phyloP scores from a whole-genome alignment of 2,797 vertebrate genomes.

The Cetoscarus ocellatus region DNA sequence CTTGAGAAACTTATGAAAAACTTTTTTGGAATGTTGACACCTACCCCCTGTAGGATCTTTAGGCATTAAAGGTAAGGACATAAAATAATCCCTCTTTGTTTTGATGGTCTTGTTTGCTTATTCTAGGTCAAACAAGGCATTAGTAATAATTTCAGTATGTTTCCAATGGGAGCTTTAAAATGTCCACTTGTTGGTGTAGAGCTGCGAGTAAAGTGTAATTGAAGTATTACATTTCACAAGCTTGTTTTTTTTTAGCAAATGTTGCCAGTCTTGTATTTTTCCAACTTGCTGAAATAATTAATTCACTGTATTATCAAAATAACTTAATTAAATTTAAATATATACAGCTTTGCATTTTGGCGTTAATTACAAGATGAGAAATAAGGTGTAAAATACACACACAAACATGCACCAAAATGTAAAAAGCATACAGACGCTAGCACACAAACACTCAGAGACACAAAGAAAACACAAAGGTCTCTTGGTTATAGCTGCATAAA shows the following conservation, averaged over 20 bases:
- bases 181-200: too few relatives aligned
- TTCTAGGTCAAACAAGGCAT: too few relatives aligned
- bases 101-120: too few relatives aligned
- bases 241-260: constrained; percentile 21
- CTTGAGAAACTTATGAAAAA: too few relatives aligned
- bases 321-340: constrained; percentile 34
- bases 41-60: too few relatives aligned
- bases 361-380: neutral
- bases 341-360: constrained; percentile 13
- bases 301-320: constrained; percentile 43
- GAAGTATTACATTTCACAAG: constrained; percentile 18
- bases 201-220: too few relatives aligned
- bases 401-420: neutral
- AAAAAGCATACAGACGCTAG: neutral
- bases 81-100: too few relatives aligned
- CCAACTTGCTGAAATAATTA: constrained; percentile 21
- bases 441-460: neutral
- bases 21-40: too few relatives aligned
- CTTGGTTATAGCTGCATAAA: constrained; percentile 26
- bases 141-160: too few relatives aligned
- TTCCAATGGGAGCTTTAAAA: too few relatives aligned
- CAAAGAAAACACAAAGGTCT: neutral
- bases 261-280: neutral
- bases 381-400: neutral
- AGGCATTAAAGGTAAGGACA: too few relatives aligned